Base-by-base conservation (phyloP, 2,888 invertebrate species). In the Mesodorylaimus sp. region DNA sequence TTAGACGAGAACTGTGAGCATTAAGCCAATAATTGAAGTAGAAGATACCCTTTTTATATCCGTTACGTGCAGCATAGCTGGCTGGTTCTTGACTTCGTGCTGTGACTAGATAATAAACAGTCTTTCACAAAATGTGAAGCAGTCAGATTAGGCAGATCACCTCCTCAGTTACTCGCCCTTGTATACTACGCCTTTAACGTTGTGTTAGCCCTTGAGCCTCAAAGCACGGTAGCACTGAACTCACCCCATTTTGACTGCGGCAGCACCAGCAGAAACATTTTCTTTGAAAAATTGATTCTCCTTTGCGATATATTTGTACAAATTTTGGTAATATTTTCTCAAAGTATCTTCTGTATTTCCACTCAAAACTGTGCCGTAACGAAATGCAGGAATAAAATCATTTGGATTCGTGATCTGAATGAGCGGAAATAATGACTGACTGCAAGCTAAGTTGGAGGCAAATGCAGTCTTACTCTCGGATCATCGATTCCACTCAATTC, bases 311-410 rank as follows among this genome's bases (percentile, higher is more conserved):
- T 93, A 89, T 26, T 76, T 73, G 70, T 87, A 84, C 78, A 91
- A 88, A 57, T 83, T 81, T 57, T 77, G 78, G 69, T 86, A 67
- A 55, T 72, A 71, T 47, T 82, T 84, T 48, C 80, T 77, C 48
- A 95, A 75, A 1, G 88, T 89, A 28, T 89, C 87, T 66, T 93
- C 93, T 0, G 93, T 87, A 68, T 93, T 93, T 48, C 91, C 91
- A 76, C 81, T 86, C 1, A 88, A 87, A 52, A 93, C 86, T 0
- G 95, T 95, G 39, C 91, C 93, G 66, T 86, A 97, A 68, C 84
- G 87, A 62, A 87, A 82, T 10, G 32, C 10, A 10, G 32, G 32
- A 10, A 10, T 32, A 10, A 10, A 16, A 32, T 32, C 32, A 16
- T 32, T 10, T 10, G 32, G 32, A 32, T 32, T 32, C 10, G 16